These are phyloP conservation scores for Falcaria lacertinaria DNA, from an alignment of 2,888 invertebrate species.

Conservation along the genomic window DNA sequence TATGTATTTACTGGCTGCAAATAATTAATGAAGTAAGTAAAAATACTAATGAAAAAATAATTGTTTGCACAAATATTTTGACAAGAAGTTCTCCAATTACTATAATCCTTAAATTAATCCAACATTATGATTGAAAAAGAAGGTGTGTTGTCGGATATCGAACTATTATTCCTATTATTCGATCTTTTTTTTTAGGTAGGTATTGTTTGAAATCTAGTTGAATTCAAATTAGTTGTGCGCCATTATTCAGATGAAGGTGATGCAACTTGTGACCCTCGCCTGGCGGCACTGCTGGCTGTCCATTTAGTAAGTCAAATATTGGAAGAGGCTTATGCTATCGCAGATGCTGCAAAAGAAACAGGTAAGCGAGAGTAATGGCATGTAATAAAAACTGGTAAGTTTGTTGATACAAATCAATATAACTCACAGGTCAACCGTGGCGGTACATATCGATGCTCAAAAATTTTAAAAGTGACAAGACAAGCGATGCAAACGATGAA, in stretches of 20 bases:
- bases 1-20: no score
- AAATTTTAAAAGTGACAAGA: constrained; percentile 26
- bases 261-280: constrained; percentile 28
- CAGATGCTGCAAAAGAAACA: constrained; percentile 49
- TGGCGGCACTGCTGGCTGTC: constrained; percentile 49
- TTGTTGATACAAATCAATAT: not conserved
- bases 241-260: constrained; percentile 35
- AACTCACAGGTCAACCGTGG: constrained; percentile 45
- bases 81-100: not conserved
- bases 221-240: constrained; percentile 8
- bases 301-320: constrained; percentile 61
- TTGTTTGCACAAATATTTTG: no score
- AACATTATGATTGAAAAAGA: constrained; percentile 46
- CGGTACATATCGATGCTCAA: constrained; percentile 39
- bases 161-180: constrained; percentile 14
- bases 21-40: no score
- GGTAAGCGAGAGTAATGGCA: constrained; percentile 26
- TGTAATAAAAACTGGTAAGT: no score
- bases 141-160: constrained; percentile 32
- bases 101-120: constrained; percentile 3
- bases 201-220: not conserved
- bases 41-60: no score
- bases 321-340: constrained; percentile 61
- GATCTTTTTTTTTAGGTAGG: constrained; percentile 17
- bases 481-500: constrained; percentile 27